phyloP scores from a whole-genome alignment of 37 sponge, comb jelly and placozoan genomes.

The Spongilla lacustris region DNA sequence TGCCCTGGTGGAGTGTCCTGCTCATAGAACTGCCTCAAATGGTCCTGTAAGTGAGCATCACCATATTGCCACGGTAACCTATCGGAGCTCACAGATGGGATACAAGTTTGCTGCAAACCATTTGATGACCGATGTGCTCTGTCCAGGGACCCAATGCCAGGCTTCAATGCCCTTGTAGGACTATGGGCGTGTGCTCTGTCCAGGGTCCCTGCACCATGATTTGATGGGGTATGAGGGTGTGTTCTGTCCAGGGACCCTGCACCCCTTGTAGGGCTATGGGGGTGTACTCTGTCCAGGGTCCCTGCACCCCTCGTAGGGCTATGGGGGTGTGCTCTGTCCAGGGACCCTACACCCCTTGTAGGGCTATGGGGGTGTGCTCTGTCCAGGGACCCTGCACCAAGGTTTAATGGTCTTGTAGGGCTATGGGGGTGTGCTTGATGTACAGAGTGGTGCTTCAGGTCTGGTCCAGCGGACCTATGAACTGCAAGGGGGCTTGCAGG shows the following conservation, averaged over 20 bases:
- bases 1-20: neutral
- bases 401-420: neutral
- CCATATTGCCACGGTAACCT: neutral
- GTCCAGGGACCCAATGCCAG: neutral
- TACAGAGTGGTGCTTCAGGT: neutral
- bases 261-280: neutral
- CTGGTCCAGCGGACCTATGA: neutral
- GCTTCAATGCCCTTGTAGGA: neutral
- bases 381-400: neutral
- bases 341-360: neutral
- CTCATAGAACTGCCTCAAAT: neutral
- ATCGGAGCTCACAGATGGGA: neutral
- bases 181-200: neutral
- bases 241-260: neutral
- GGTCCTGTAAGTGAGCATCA: neutral
- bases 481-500: neutral
- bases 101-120: neutral
- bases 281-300: neutral
- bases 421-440: neutral
- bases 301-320: neutral
- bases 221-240: neutral
- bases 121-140: neutral
- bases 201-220: neutral
- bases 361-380: neutral
- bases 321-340: neutral